A percentile compares a stretch with the other conserved stretches of the same genome.
phyloP scores from a whole-genome alignment of 2,888 invertebrate species.

The Hipparchia semele region DNA sequence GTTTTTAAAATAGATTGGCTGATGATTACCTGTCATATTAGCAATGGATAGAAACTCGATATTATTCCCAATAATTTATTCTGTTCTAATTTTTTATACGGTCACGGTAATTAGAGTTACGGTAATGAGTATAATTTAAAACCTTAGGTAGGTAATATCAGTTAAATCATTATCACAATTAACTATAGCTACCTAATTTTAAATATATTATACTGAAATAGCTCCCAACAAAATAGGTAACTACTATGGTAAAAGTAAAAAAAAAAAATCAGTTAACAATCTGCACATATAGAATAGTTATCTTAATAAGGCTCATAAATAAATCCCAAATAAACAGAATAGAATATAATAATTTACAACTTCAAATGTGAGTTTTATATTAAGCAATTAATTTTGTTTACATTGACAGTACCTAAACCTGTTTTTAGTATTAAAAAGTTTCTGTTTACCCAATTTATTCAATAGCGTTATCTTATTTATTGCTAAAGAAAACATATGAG shows the following conservation, averaged over 20 bases:
- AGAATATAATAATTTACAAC: not conserved
- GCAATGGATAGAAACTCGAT: slow-evolving; percentile 16
- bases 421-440: slow-evolving; percentile 17
- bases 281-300: not conserved
- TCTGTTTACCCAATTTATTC: slow-evolving; percentile 22
- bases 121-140: not conserved
- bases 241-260: not conserved
- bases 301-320: not conserved
- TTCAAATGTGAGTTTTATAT: not conserved
- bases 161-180: not conserved
- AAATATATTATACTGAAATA: not conserved
- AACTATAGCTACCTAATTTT: not conserved
- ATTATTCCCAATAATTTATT: not conserved
- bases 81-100: not conserved
- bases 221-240: not conserved
- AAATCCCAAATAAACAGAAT: not conserved
- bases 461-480: slow-evolving; percentile 26
- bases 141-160: not conserved
- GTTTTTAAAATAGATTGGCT: slow-evolving; percentile 45
- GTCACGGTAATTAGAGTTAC: not conserved
- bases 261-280: not conserved
- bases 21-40: slow-evolving; percentile 67
- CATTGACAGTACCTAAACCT: slow-evolving; percentile 13
- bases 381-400: slow-evolving; percentile 15
- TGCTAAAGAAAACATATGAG: slow-evolving; percentile 41